phyloP scores from a whole-genome alignment of 2,888 invertebrate species.

The Drepanosiphum platanoidis region DNA sequence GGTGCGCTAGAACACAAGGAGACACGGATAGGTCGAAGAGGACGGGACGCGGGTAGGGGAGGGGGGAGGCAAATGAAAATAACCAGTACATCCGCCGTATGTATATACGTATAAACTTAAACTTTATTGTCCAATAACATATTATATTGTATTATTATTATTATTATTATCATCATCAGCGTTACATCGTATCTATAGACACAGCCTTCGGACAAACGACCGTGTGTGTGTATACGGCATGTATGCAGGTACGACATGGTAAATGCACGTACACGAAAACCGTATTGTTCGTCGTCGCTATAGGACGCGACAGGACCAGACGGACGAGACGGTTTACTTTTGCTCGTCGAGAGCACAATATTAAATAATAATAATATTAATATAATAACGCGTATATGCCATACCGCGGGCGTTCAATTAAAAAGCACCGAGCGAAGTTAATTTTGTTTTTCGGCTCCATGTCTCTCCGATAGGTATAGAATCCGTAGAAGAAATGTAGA shows the following conservation, averaged over 20 bases:
- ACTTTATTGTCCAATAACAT: constrained; percentile 26
- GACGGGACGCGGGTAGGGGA: neutral
- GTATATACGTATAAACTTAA: neutral
- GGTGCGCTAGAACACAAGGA: neutral
- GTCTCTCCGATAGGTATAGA: too few species aligned
- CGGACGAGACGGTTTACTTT: neutral
- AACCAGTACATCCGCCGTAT: neutral
- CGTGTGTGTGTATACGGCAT: neutral
- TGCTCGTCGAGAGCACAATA: neutral
- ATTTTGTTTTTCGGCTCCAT: too few species aligned
- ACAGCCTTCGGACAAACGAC: neutral
- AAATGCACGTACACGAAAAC: neutral
- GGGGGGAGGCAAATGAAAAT: neutral
- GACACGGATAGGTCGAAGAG: too few species aligned
- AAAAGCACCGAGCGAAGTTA: too few species aligned
- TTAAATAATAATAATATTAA: too few species aligned
- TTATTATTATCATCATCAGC: neutral
- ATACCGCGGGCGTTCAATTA: too few species aligned
- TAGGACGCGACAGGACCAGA: neutral
- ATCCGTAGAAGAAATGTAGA: too few species aligned
- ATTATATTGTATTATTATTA: neutral
- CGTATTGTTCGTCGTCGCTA: neutral
- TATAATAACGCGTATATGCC: too few species aligned
- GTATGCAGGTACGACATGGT: too few species aligned
- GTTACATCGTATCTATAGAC: neutral